These are phyloP conservation scores for Aethes cnicana DNA, from an alignment of 2,888 invertebrate species.

Conservation along the genomic window DNA sequence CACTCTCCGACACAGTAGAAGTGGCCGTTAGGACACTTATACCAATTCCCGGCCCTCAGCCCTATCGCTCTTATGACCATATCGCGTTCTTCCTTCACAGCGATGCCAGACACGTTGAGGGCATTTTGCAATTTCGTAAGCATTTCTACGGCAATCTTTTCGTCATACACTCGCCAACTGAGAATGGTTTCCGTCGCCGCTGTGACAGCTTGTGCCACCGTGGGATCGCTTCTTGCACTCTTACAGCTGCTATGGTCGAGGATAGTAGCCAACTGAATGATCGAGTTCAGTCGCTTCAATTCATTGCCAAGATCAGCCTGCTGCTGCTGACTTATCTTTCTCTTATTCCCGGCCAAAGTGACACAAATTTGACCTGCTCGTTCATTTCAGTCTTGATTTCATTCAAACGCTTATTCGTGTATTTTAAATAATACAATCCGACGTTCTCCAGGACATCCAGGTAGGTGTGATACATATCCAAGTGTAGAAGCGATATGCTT, in stretches of 20 bases:
- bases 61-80: conserved; percentile 82
- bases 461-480: conserved; percentile 54
- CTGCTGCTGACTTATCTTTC: conserved; percentile 65
- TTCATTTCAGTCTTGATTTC: conserved; percentile 41
- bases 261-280: conserved; percentile 56
- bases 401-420: conserved; percentile 31
- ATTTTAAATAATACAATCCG: conserved; percentile 46
- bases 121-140: conserved; percentile 46
- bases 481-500: conserved; percentile 47
- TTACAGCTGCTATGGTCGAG: conserved; percentile 38
- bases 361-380: conserved; percentile 44
- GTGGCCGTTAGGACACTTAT: conserved; percentile 87
- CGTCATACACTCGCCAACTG: conserved; percentile 43
- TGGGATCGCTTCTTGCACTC: conserved; percentile 23
- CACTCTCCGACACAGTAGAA: conserved; percentile 85
- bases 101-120: conserved; percentile 45
- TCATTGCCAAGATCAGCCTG: conserved; percentile 61
- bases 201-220: conserved; percentile 38
- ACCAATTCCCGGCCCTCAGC: conserved; percentile 85
- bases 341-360: conserved; percentile 42
- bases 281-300: conserved; percentile 56
- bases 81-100: conserved; percentile 62
- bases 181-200: conserved; percentile 44
- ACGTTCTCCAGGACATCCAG: conserved; percentile 55
- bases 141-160: conserved; percentile 41